Percentiles rank a stretch among this genome's conserved stretches.
Conservation (phyloP, 2,113 vertebrate genomes). For the Eulemur macaco region DNA sequence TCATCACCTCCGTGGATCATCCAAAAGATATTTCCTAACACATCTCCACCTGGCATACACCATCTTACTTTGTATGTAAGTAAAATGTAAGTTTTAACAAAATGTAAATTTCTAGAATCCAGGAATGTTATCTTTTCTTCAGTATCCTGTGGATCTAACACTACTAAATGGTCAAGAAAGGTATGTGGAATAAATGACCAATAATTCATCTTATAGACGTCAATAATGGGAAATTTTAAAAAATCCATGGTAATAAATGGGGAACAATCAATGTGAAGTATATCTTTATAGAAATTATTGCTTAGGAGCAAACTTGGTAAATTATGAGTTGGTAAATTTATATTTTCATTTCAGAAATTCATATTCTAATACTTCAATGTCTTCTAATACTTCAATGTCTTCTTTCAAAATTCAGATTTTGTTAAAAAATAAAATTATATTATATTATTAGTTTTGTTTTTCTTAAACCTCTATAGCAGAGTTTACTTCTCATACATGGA, state of each 20-base stretch:
- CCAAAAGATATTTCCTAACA: background rate
- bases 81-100: background rate
- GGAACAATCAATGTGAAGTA: background rate
- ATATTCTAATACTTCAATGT: background rate
- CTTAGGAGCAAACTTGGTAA: background rate
- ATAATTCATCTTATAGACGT: background rate
- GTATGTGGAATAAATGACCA: background rate
- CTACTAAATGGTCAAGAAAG: background rate
- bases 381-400: background rate
- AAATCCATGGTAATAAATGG: background rate
- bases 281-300: background rate
- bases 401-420: background rate
- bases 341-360: conserved; percentile 29
- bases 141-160: background rate
- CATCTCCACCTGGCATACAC: background rate
- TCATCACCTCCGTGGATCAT: background rate
- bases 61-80: background rate
- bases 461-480: background rate
- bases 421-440: background rate
- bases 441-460: background rate
- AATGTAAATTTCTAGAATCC: background rate
- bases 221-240: background rate
- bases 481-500: background rate
- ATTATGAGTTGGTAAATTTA: background rate
- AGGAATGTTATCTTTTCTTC: background rate